Evolutionary conservation across 2,888 invertebrate genomes (phyloP).

Genomic region (Microctonus aethiopoides): DNA sequence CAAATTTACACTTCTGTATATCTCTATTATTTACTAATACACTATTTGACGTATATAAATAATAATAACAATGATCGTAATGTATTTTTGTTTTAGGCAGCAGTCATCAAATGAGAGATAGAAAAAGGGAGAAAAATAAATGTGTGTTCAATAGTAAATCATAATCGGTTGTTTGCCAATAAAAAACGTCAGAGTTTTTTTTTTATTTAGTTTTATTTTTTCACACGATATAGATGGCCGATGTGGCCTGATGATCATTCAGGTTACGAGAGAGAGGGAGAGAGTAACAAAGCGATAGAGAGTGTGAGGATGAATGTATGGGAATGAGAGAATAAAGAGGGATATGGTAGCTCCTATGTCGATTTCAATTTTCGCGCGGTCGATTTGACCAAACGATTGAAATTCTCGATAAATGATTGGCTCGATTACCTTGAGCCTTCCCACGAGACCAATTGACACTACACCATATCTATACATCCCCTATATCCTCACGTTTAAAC

Average conservation of each 20-base stretch:
- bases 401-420: slow-evolving; percentile 37
- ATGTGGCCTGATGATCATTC: slow-evolving; percentile 23
- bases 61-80: slow-evolving; percentile 1
- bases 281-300: not conserved
- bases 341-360: slow-evolving; percentile 22
- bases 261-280: not conserved
- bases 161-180: slow-evolving; percentile 33
- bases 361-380: slow-evolving; percentile 32
- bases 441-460: slow-evolving; percentile 27
- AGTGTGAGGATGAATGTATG: not conserved
- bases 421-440: slow-evolving; percentile 19
- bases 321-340: not conserved
- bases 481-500: not conserved
- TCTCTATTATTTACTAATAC: not conserved
- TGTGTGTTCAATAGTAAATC: slow-evolving; percentile 33
- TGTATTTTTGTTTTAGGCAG: slow-evolving; percentile 16
- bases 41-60: not conserved
- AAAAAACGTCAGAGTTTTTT: not conserved
- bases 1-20: not conserved
- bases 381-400: slow-evolving; percentile 9
- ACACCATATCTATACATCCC: not conserved
- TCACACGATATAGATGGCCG: not conserved
- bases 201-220: not conserved
- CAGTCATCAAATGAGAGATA: not conserved
- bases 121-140: not conserved